Evolutionary conservation across 2,888 invertebrate genomes (phyloP).

Genomic region (Ophion costatus): DNA sequence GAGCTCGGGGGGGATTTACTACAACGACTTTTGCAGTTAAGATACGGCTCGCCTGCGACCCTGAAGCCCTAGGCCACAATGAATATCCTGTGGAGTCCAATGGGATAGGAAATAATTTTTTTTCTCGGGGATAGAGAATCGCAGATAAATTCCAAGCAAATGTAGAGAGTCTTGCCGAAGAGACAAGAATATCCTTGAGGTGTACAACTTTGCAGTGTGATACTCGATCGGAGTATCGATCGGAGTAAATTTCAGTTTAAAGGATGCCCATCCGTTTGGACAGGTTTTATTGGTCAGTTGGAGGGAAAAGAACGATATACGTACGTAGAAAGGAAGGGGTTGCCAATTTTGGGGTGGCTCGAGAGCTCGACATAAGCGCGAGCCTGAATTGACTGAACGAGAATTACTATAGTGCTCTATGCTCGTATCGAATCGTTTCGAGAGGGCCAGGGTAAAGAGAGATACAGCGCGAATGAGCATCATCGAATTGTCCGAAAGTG

Average conservation of each 20-base stretch:
- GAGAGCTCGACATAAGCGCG: background rate
- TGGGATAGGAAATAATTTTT: constrained; percentile 22
- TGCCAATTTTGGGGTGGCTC: constrained; percentile 45
- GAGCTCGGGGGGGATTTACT: constrained; percentile 73
- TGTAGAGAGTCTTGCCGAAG: background rate
- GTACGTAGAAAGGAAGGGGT: background rate
- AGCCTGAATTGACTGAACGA: constrained; percentile 19
- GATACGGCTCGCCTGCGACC: constrained; percentile 67
- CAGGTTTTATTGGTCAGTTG: background rate
- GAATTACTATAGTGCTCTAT: background rate
- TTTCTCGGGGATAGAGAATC: background rate
- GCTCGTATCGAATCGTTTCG: constrained; percentile 1
- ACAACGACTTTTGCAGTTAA: constrained; percentile 77
- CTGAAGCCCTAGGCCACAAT: constrained; percentile 38
- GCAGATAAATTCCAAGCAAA: constrained; percentile 9
- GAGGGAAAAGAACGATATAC: background rate
- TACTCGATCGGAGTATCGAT: background rate
- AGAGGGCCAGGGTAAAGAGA: background rate
- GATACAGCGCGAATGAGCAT: constrained; percentile 29
- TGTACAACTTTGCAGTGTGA: background rate
- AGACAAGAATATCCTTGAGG: constrained; percentile 16
- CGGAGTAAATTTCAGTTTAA: background rate
- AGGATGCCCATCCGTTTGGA: background rate
- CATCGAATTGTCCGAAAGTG: constrained; percentile 58
- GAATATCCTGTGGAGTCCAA: constrained; percentile 30